These are phyloP conservation scores for Frankliniella fusca DNA, from an alignment of 2,888 invertebrate genomes.

Conservation along the genomic window DNA sequence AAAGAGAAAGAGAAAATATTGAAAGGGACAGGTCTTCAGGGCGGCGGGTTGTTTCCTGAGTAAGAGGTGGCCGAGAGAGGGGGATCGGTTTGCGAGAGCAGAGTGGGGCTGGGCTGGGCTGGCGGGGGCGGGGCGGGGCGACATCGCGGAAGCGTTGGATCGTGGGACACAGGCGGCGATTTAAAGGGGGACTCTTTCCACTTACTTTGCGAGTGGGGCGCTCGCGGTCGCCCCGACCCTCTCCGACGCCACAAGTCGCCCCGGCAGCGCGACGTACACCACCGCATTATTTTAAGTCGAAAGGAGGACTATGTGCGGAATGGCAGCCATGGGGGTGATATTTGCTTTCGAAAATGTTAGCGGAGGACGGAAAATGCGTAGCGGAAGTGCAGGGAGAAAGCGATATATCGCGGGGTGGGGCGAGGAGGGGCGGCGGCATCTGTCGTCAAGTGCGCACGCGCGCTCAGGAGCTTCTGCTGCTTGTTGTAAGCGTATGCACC, in stretches of 20 bases:
- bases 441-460: too few species aligned
- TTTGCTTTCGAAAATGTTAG: too few species aligned
- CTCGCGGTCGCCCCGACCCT: too few species aligned
- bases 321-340: background rate
- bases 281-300: background rate
- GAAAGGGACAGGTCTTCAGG: background rate
- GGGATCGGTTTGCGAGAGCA: too few species aligned
- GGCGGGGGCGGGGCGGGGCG: background rate
- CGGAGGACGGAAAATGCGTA: too few species aligned
- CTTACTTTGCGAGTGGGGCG: background rate
- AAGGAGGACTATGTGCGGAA: background rate
- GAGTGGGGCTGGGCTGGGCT: background rate
- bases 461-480: too few species aligned
- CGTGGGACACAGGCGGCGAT: conserved; percentile 1
- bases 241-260: background rate
- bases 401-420: too few species aligned
- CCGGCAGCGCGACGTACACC: background rate
- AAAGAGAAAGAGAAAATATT: too few species aligned
- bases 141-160: background rate
- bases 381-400: too few species aligned
- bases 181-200: background rate
- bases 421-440: too few species aligned
- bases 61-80: background rate
- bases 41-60: background rate
- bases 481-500: too few species aligned